These are phyloP conservation scores for Cyanistes caeruleus DNA, from an alignment of 2,113 vertebrate genomes.

Conservation along the genomic window DNA sequence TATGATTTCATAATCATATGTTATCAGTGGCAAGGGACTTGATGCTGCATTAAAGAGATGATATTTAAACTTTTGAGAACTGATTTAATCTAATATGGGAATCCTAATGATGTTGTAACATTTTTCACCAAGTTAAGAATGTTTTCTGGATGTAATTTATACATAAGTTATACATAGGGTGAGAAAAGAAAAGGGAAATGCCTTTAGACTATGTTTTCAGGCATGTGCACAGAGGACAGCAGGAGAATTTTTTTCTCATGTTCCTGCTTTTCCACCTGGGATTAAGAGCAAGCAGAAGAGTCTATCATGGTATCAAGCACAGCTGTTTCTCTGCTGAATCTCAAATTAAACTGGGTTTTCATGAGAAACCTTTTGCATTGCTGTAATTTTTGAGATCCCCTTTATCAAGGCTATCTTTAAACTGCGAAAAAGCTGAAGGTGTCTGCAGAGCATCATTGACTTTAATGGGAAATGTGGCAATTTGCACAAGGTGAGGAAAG, in stretches of 20 bases:
- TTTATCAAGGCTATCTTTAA: not conserved
- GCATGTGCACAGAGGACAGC: not conserved
- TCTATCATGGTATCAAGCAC: not conserved
- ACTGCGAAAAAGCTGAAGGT: not conserved
- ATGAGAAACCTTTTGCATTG: not conserved
- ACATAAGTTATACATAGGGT: not conserved
- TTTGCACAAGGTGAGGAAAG: not conserved
- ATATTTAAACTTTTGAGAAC: not conserved
- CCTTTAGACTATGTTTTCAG: not conserved
- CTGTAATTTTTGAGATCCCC: not conserved
- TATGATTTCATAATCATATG: not conserved
- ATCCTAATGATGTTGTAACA: not conserved
- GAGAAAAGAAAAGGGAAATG: not conserved
- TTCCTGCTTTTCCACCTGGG: not conserved
- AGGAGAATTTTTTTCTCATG: not conserved
- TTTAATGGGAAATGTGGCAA: not conserved
- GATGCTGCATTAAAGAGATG: not conserved
- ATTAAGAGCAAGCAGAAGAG: not conserved
- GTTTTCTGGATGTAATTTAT: not conserved
- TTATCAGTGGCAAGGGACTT: not conserved
- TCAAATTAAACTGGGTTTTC: not conserved
- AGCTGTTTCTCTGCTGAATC: not conserved
- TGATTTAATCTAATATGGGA: not conserved
- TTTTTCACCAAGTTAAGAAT: not conserved
- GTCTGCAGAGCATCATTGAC: not conserved